Evolutionary conservation across 2,797 vertebrate species (phyloP).

Genomic region (Chaetodon trifasciatus): DNA sequence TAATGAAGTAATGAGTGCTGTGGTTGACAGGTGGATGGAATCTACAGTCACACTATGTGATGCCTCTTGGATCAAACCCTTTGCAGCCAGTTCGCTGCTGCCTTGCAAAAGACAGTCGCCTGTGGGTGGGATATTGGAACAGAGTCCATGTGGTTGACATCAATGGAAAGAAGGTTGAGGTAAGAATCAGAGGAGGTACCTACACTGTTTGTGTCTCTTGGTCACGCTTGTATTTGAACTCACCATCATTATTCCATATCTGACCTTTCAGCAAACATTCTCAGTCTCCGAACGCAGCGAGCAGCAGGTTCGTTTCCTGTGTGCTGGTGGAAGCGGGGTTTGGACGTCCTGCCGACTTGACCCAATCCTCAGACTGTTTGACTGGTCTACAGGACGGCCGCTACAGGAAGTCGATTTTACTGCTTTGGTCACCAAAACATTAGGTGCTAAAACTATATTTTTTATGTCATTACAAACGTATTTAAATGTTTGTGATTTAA

Average conservation of each 20-base stretch:
- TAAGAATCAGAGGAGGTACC: conserved; percentile 42
- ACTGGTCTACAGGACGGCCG: conserved; percentile 84
- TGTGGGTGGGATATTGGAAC: conserved; percentile 90
- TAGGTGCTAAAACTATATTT: conserved; percentile 67
- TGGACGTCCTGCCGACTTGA: conserved; percentile 87
- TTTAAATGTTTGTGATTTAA: neutral
- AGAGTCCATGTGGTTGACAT: conserved; percentile 82
- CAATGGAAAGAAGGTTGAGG: conserved; percentile 81
- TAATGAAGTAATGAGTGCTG: conserved; percentile 8
- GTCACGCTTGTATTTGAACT: neutral
- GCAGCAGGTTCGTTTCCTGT: conserved; percentile 88
- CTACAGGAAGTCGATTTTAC: conserved; percentile 86
- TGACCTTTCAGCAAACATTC: conserved; percentile 80
- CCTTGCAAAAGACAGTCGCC: conserved; percentile 79
- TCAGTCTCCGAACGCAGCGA: conserved; percentile 85
- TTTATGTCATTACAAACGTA: neutral
- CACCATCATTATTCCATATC: conserved; percentile 6
- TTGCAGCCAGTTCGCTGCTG: conserved; percentile 88
- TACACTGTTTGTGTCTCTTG: neutral
- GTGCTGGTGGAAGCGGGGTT: conserved; percentile 85
- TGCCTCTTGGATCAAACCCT: conserved; percentile 80
- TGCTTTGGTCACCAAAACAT: conserved; percentile 82
- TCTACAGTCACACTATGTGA: conserved; percentile 77
- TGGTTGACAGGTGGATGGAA: conserved; percentile 83
- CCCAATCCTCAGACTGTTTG: conserved; percentile 84